Percentiles rank a stretch among this genome's conserved stretches.
phyloP scores from a whole-genome alignment of 2,888 invertebrate genomes.

The Ormyrus rosae region DNA sequence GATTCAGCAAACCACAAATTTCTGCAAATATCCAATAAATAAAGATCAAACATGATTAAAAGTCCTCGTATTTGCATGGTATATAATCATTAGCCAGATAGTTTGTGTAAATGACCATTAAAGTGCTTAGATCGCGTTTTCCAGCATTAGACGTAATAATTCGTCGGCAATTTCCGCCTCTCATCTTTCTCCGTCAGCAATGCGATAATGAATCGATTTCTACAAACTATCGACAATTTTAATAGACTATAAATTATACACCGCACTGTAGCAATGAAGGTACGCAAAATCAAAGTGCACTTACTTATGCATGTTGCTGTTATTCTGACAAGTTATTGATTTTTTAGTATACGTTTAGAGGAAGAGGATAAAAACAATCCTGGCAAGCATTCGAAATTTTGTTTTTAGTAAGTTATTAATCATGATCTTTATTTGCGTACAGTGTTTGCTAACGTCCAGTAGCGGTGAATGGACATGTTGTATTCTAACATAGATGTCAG shows the following conservation, averaged over 20 bases:
- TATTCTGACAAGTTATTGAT: conserved; percentile 38
- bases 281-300: conserved; percentile 57
- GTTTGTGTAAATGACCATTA: conserved; percentile 56
- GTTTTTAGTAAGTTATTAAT: conserved; percentile 28
- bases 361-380: conserved; percentile 23
- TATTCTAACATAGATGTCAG: conserved; percentile 75
- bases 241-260: conserved; percentile 69
- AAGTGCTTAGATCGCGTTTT: no score
- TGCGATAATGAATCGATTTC: conserved; percentile 56
- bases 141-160: no score
- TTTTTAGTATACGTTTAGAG: conserved; percentile 14
- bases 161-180: no score
- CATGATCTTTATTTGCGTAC: conserved; percentile 59
- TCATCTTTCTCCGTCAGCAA: no score
- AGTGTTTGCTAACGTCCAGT: conserved; percentile 69
- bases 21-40: conserved; percentile 74
- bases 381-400: conserved; percentile 44
- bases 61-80: conserved; percentile 70
- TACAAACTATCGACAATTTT: conserved; percentile 67
- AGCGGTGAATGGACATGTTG: conserved; percentile 73
- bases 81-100: conserved; percentile 66
- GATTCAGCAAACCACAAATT: conserved; percentile 76
- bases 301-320: conserved; percentile 15
- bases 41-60: conserved; percentile 73
- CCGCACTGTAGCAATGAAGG: conserved; percentile 67